Evolutionary conservation across 2,888 invertebrate species (phyloP).

Genomic region (Chloromyia formosa): DNA sequence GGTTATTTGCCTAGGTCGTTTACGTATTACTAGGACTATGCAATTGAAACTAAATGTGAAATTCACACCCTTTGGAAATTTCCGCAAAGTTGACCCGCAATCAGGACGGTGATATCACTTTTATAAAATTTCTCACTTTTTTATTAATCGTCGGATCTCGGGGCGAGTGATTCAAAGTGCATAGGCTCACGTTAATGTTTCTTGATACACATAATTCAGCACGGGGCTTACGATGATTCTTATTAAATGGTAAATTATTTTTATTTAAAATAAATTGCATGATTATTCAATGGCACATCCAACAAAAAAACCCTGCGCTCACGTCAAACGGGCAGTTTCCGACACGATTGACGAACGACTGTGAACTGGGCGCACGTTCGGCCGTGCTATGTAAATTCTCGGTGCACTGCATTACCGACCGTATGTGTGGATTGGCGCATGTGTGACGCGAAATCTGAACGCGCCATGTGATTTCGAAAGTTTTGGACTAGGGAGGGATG

Average conservation of each 20-base stretch:
- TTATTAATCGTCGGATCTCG: slow-evolving; percentile 49
- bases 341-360: slow-evolving; percentile 40
- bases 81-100: slow-evolving; percentile 53
- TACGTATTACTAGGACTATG: background rate
- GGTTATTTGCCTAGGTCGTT: background rate
- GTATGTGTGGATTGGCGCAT: too few species aligned
- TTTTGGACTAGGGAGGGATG: too few species aligned
- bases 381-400: too few species aligned
- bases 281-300: slow-evolving; percentile 59
- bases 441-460: too few species aligned
- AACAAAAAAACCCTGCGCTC: slow-evolving; percentile 49
- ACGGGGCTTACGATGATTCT: slow-evolving; percentile 12
- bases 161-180: slow-evolving; percentile 41
- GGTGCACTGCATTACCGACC: too few species aligned
- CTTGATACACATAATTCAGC: slow-evolving; percentile 43
- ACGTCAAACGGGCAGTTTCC: slow-evolving; percentile 43
- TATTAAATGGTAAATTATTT: slow-evolving; percentile 48
- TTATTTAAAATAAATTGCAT: slow-evolving; percentile 64
- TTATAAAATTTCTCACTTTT: slow-evolving; percentile 56
- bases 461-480: too few species aligned
- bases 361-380: slow-evolving; percentile 21
- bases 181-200: slow-evolving; percentile 44
- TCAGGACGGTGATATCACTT: slow-evolving; percentile 63
- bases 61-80: slow-evolving; percentile 14
- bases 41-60: slow-evolving; percentile 29